Percentiles rank a stretch among this genome's conserved stretches.
Evolutionary conservation across 1,140 invertebrate species (phyloP).

Genomic region (Drosophila takahashii): DNA sequence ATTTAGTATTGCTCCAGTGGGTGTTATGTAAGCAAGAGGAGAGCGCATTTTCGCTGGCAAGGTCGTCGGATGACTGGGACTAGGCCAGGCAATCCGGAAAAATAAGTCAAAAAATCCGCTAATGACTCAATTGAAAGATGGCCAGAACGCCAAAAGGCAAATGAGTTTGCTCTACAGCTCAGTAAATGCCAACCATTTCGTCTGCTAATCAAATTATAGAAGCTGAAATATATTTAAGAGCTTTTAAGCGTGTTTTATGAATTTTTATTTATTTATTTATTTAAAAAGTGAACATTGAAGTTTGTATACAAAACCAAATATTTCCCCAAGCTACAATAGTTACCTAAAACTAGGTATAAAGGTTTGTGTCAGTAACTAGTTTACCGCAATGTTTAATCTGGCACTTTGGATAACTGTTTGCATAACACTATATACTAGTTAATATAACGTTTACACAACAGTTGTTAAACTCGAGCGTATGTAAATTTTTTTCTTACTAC

Average conservation of each 20-base stretch:
- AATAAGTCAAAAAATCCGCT: slow-evolving; percentile 15
- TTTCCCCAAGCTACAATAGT: too few species aligned
- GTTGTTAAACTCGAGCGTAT: slow-evolving; percentile 31
- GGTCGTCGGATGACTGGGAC: slow-evolving; percentile 30
- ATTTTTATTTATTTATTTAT: too few species aligned
- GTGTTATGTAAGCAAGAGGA: slow-evolving; percentile 26
- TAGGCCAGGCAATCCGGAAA: slow-evolving; percentile 39
- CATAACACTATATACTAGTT: slow-evolving; percentile 35
- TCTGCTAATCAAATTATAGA: slow-evolving; percentile 21
- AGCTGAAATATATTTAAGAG: background rate
- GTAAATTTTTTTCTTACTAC: slow-evolving; percentile 2
- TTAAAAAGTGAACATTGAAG: too few species aligned
- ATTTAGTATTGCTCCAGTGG: slow-evolving; percentile 19
- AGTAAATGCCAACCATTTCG: background rate
- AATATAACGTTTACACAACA: slow-evolving; percentile 39
- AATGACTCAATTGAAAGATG: slow-evolving; percentile 41
- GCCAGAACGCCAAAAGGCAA: slow-evolving; percentile 50
- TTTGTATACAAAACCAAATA: too few species aligned
- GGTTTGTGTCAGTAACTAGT: background rate
- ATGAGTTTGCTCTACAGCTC: slow-evolving; percentile 13
- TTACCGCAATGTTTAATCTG: background rate
- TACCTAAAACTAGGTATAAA: background rate
- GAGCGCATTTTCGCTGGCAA: slow-evolving; percentile 33
- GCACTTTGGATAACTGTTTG: slow-evolving; percentile 21
- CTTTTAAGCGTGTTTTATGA: background rate